Percentiles rank a stretch among this genome's conserved stretches.
Conservation (phyloP, 2,797 vertebrate species). For the Macropus fuliginosus region DNA sequence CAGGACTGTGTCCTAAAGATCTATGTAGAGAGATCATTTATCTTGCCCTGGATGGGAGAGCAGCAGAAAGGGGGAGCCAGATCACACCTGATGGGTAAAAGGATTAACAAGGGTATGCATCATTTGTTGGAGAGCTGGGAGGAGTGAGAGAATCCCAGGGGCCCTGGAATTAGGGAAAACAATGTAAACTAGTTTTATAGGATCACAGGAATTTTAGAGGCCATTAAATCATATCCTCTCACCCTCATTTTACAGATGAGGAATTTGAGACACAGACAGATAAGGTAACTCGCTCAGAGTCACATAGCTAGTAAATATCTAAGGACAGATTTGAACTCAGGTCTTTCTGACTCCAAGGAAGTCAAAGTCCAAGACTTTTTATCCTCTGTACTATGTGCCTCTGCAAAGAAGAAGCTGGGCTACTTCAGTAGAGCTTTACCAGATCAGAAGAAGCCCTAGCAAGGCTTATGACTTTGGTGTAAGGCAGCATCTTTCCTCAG, state of each 20-base stretch:
- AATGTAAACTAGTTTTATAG: background rate
- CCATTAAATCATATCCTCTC: background rate
- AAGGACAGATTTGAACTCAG: background rate
- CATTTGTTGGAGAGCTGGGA: background rate
- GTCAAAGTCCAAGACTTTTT: background rate
- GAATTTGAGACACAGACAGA: background rate
- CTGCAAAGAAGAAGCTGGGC: background rate
- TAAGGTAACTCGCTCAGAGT: too few species aligned
- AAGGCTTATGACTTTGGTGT: background rate
- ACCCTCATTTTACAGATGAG: background rate
- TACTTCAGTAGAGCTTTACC: background rate
- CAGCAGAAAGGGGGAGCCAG: fast-evolving
- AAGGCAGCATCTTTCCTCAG: background rate
- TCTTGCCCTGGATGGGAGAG: background rate
- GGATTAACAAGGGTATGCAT: background rate
- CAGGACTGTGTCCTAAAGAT: background rate
- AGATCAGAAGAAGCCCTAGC: background rate
- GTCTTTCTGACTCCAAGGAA: background rate
- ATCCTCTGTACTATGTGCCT: background rate
- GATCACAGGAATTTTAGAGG: background rate
- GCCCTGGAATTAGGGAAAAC: background rate
- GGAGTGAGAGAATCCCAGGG: background rate
- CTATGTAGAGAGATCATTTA: too few species aligned
- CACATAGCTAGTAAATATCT: background rate
- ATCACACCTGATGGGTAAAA: background rate